These are phyloP conservation scores for Patiria miniata DNA, from an alignment of 35 echinoderm and acorn worm species.

Conservation along the genomic window DNA sequence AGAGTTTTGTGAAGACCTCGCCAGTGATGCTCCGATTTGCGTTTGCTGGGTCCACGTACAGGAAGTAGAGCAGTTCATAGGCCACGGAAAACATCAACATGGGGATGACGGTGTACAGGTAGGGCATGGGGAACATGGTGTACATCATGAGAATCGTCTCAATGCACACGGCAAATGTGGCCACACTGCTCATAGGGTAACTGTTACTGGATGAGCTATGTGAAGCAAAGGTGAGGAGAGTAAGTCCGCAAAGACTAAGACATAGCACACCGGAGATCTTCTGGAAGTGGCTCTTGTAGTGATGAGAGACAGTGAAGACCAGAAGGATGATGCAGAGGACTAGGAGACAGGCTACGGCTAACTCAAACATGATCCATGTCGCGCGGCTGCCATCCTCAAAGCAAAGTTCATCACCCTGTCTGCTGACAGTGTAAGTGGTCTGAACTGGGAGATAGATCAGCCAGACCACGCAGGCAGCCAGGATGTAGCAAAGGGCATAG, in stretches of 20 bases:
- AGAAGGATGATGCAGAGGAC: slow-evolving; percentile 69
- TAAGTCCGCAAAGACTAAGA: slow-evolving; percentile 64
- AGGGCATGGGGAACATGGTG: slow-evolving; percentile 92
- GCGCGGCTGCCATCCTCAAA: neutral
- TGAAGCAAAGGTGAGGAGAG: slow-evolving; percentile 66
- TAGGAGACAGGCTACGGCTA: slow-evolving; percentile 66
- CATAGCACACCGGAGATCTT: slow-evolving; percentile 65
- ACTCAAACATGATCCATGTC: slow-evolving; percentile 55
- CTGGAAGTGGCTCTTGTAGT: slow-evolving; percentile 63
- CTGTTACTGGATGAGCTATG: slow-evolving; percentile 37
- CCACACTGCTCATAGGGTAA: slow-evolving; percentile 72
- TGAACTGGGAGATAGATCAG: slow-evolving; percentile 78
- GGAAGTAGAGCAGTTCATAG: slow-evolving; percentile 89
- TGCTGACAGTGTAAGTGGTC: neutral
- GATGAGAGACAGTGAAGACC: slow-evolving; percentile 57
- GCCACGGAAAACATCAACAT: slow-evolving; percentile 78
- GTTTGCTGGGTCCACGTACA: slow-evolving; percentile 16
- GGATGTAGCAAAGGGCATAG: slow-evolving; percentile 74
- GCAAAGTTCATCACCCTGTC: neutral
- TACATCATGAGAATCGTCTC: slow-evolving; percentile 98
- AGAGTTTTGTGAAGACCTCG: slow-evolving; percentile 82
- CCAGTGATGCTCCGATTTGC: slow-evolving; percentile 29
- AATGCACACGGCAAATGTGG: slow-evolving; percentile 84
- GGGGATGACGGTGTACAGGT: slow-evolving; percentile 51
- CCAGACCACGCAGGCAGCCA: slow-evolving; percentile 78